phyloP scores from a whole-genome alignment of 2,797 vertebrate species.

The Rhynchonycteris naso region DNA sequence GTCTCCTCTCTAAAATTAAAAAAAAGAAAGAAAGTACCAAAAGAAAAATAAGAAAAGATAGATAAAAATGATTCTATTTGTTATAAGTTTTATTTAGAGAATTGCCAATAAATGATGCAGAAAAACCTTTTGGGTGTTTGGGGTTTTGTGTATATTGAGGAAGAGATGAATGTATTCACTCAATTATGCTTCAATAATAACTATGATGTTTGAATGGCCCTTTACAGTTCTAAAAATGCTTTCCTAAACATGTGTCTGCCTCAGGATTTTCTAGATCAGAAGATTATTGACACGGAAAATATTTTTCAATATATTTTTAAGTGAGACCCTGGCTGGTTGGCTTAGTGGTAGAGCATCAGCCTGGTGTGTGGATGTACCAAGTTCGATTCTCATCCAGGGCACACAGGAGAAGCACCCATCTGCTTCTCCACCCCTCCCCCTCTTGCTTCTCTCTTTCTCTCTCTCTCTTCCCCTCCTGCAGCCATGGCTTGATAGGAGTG shows the following conservation, averaged over 20 bases:
- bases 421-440: too few species aligned
- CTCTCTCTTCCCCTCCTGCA: too few species aligned
- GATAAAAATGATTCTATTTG: not conserved
- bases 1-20: too few species aligned
- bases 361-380: too few species aligned
- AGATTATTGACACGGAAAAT: not conserved
- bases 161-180: not conserved
- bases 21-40: not conserved
- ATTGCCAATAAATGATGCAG: not conserved
- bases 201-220: constrained; percentile 15
- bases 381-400: too few species aligned
- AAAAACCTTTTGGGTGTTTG: not conserved
- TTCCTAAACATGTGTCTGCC: not conserved
- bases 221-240: constrained; percentile 34
- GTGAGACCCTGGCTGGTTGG: not conserved
- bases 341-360: too few species aligned
- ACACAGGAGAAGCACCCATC: too few species aligned
- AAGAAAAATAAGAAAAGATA: constrained; percentile 32
- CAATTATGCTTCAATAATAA: constrained; percentile 36
- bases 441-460: too few species aligned
- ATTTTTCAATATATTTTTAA: constrained; percentile 12
- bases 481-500: too few species aligned
- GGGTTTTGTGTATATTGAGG: not conserved
- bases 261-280: too few species aligned
- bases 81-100: not conserved